Conservation (phyloP, 2,888 invertebrate species). For the Drosophila histrio region DNA sequence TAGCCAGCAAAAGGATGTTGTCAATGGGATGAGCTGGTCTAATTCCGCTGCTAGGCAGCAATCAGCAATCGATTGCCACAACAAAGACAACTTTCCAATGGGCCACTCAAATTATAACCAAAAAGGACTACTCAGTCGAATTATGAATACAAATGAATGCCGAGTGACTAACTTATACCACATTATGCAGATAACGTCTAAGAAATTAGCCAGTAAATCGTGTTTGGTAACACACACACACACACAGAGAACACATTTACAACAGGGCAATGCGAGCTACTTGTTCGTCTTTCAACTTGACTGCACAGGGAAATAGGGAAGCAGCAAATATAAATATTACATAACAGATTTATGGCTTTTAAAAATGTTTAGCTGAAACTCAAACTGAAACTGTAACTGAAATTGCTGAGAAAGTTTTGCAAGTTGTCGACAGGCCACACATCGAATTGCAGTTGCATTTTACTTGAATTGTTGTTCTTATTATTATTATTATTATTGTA, state of each 20-base stretch:
- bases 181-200: constrained; percentile 45
- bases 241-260: constrained; percentile 1
- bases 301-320: constrained; percentile 38
- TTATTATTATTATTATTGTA: background rate
- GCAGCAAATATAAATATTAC: constrained; percentile 7
- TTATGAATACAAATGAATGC: constrained; percentile 39
- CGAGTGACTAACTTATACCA: constrained; percentile 18
- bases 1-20: background rate
- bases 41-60: constrained; percentile 13
- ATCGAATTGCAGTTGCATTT: background rate
- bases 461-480: background rate
- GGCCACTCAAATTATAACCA: background rate
- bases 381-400: constrained; percentile 22
- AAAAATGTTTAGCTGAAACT: constrained; percentile 57
- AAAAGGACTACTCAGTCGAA: constrained; percentile 9
- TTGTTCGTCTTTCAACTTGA: constrained; percentile 64
- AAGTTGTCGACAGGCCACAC: constrained; percentile 12
- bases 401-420: constrained; percentile 38
- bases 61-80: constrained; percentile 23
- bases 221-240: constrained; percentile 26
- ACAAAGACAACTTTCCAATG: constrained; percentile 7
- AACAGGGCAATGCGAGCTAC: constrained; percentile 48
- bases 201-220: constrained; percentile 65
- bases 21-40: background rate
- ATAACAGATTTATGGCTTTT: constrained; percentile 67